Percentiles rank a stretch among this genome's conserved stretches.
These are phyloP conservation scores for Champsocephalus esox DNA, from an alignment of 2,797 vertebrate genomes.

Conservation along the genomic window DNA sequence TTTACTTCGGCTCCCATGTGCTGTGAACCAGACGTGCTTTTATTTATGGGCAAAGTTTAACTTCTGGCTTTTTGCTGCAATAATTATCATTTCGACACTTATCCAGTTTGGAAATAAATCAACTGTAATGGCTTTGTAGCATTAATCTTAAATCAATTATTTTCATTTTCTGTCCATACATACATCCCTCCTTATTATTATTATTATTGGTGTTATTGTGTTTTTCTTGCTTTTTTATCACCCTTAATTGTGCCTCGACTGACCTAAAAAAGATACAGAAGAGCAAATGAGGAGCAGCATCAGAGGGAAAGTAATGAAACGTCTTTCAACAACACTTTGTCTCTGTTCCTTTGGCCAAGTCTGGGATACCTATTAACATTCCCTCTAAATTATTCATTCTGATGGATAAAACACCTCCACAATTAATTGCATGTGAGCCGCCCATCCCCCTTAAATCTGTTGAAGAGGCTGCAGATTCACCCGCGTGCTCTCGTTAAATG, in stretches of 20 bases:
- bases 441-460: slow-evolving; percentile 75
- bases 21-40: slow-evolving; percentile 37
- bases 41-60: slow-evolving; percentile 71
- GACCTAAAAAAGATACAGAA: slow-evolving; percentile 68
- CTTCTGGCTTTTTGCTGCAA: slow-evolving; percentile 47
- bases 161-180: neutral
- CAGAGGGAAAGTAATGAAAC: slow-evolving; percentile 83
- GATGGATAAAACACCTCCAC: slow-evolving; percentile 89
- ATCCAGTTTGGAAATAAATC: slow-evolving; percentile 56
- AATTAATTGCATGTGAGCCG: slow-evolving; percentile 85
- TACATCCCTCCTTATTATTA: neutral
- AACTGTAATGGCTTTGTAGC: slow-evolving; percentile 14
- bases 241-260: slow-evolving; percentile 46
- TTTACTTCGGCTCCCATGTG: slow-evolving; percentile 56
- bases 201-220: slow-evolving; percentile 7
- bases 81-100: slow-evolving; percentile 39
- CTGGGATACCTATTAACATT: slow-evolving; percentile 87
- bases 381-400: slow-evolving; percentile 89
- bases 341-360: slow-evolving; percentile 80
- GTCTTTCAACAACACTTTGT: slow-evolving; percentile 84
- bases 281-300: slow-evolving; percentile 78
- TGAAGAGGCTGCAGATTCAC: slow-evolving; percentile 70
- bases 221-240: slow-evolving; percentile 23
- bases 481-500: slow-evolving; percentile 61
- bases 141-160: slow-evolving; percentile 14